Evolutionary conservation across 2,888 invertebrate species (phyloP), one percentile per base, ranked within the genome.

Genomic region (Osmoderma eremita): DNA sequence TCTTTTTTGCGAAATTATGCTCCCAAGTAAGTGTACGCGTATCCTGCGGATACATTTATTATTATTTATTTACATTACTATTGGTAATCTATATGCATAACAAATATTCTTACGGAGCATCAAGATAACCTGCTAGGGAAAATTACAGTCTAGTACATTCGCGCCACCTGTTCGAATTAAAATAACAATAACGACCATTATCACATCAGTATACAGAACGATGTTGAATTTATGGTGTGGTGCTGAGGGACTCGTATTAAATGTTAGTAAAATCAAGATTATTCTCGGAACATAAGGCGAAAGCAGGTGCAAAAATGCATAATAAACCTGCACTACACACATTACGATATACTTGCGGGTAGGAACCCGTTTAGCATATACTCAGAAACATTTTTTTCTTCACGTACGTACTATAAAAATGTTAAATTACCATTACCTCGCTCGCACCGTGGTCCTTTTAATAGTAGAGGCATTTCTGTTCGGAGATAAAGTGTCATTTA

Each of bases 111-210:
- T 30, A 30, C 58, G 8, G 17, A 45, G 17, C 13, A 61, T 61
- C 45, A 61, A 61, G 58, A 48, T 45, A 61, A 45, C 5, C 17
- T 17, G 17, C 30, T 30, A 30, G 15, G n/a, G 18, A 45, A 45
- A 61, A 48, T 61, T 61, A 61, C 42, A 41, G 41, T 24, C 41
- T 54, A 45, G 45, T 36, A 61, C 20, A 56, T 56, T 42, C 36
- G 30, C 18, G 58, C 45, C 58, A 61, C 58, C 45, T 61, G 58
- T 61, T 42, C 58, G 36, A 61, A 61, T 24, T 45, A 17, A 58
- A 61, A 48, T 61, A 61, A 61, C 58, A 61, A 61, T 61, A 61
- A 61, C 58, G 58, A 45, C 30, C 48, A 45, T 48, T 61, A 61
- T 61, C 58, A 61, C 58, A 45, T 61, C 45, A 45, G 30, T 48